phyloP scores from a whole-genome alignment of 1,140 invertebrate genomes.

The Aphaenogaster floridana region DNA sequence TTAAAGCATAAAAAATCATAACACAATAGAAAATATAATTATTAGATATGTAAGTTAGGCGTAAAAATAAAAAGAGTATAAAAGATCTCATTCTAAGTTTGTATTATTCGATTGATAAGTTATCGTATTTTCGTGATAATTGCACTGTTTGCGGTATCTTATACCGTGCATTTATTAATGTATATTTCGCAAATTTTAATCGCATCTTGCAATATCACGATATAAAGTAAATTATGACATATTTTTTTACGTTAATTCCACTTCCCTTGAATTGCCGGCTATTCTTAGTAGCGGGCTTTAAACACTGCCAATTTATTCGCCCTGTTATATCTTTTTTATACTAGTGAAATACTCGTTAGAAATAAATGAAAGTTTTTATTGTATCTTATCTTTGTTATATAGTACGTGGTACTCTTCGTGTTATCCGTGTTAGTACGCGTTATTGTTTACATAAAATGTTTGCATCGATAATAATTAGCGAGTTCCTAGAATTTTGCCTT shows the following conservation, averaged over 20 bases:
- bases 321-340: slow-evolving; percentile 73
- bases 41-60: slow-evolving; percentile 75
- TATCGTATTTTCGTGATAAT: slow-evolving; percentile 43
- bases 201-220: slow-evolving; percentile 23
- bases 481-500: slow-evolving; percentile 46
- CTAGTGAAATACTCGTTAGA: slow-evolving; percentile 69
- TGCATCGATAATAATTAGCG: slow-evolving; percentile 35
- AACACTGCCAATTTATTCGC: slow-evolving; percentile 83
- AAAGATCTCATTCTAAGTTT: slow-evolving; percentile 84
- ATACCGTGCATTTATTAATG: slow-evolving; percentile 12
- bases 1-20: slow-evolving; percentile 40
- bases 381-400: slow-evolving; percentile 46
- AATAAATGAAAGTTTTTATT: slow-evolving; percentile 42
- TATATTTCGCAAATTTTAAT: slow-evolving; percentile 22
- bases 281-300: slow-evolving; percentile 72
- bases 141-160: slow-evolving; percentile 11
- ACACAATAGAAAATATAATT: not conserved
- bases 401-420: not conserved
- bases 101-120: slow-evolving; percentile 77
- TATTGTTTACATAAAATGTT: slow-evolving; percentile 34
- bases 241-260: slow-evolving; percentile 69
- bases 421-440: slow-evolving; percentile 61
- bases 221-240: slow-evolving; percentile 39
- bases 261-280: slow-evolving; percentile 64
- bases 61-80: slow-evolving; percentile 77